phyloP scores from a whole-genome alignment of 2,113 vertebrate genomes.

The Dicerorhinus sumatrensis region DNA sequence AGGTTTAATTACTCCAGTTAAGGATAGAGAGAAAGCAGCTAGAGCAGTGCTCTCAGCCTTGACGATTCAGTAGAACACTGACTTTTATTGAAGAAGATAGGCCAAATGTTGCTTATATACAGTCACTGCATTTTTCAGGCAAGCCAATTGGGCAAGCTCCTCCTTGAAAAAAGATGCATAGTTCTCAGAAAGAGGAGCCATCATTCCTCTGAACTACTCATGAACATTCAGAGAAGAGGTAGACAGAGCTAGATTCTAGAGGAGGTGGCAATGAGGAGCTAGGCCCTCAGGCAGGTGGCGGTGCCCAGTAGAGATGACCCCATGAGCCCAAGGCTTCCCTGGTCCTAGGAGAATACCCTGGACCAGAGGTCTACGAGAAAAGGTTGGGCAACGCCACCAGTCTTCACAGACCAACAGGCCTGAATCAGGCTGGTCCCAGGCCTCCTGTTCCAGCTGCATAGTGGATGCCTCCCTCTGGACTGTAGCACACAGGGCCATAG shows the following conservation, averaged over 20 bases:
- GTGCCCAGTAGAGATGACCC: neutral
- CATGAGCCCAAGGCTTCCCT: neutral
- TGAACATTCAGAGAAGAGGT: constrained; percentile 13
- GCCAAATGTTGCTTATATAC: neutral
- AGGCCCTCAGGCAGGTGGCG: neutral
- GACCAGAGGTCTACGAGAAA: neutral
- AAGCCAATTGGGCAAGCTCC: neutral
- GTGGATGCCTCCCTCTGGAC: constrained; percentile 86
- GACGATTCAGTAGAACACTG: neutral
- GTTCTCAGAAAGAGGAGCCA: neutral
- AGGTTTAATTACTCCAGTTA: neutral
- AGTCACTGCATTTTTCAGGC: neutral
- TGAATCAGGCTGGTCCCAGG: neutral
- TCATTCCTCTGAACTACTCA: neutral
- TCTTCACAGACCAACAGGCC: neutral
- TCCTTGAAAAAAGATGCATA: neutral
- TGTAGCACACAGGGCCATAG: constrained; percentile 81
- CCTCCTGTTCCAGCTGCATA: accelerated
- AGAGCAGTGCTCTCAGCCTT: neutral
- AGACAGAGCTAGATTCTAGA: neutral
- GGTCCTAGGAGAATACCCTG: neutral
- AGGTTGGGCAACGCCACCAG: neutral
- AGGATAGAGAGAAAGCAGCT: neutral
- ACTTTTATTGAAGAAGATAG: constrained; percentile 42
- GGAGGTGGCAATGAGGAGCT: neutral